A percentile compares a stretch with the other conserved stretches of the same genome.
phyloP scores from a whole-genome alignment of 2,797 vertebrate species.

The Leontopithecus rosalia region DNA sequence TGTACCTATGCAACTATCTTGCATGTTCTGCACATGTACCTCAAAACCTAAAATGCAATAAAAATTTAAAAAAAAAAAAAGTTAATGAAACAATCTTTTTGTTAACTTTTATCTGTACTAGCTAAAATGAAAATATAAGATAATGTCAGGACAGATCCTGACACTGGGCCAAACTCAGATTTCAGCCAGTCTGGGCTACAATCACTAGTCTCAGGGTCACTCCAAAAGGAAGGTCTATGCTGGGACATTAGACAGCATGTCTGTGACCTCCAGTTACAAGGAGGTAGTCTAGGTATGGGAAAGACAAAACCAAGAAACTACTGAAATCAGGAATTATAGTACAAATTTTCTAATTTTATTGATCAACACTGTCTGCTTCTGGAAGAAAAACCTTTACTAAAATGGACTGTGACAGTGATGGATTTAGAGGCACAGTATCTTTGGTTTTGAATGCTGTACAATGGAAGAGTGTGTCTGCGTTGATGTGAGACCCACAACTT shows the following conservation, averaged over 20 bases:
- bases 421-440: background rate
- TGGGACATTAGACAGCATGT: background rate
- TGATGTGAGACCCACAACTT: background rate
- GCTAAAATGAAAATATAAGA: background rate
- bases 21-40: too few species aligned
- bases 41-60: too few species aligned
- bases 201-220: background rate
- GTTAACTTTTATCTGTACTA: background rate
- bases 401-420: background rate
- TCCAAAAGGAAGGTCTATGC: background rate
- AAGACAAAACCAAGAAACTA: conserved; percentile 20
- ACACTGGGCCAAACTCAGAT: background rate
- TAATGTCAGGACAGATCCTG: background rate
- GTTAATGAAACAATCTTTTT: background rate
- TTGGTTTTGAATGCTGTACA: background rate
- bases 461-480: background rate
- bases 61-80: background rate
- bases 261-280: background rate
- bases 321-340: background rate
- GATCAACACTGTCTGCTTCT: background rate
- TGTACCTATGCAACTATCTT: too few species aligned
- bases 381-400: background rate
- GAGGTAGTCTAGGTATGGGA: background rate
- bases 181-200: background rate
- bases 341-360: background rate